Conservation (phyloP, 2,888 invertebrate species). For the Conomelus anceps region DNA sequence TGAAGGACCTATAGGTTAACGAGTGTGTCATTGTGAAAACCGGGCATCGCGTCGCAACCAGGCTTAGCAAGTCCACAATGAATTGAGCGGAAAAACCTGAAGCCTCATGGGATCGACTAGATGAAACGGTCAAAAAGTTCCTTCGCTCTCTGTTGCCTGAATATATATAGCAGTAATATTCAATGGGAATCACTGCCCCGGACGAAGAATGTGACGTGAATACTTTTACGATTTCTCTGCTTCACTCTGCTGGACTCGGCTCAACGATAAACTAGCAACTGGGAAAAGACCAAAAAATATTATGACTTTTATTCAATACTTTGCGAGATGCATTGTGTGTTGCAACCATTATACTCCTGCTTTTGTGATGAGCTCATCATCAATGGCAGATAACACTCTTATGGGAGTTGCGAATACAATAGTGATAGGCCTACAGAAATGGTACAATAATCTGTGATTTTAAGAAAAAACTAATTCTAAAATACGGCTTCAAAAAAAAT, state of each 20-base stretch:
- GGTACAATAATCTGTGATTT: too few relatives aligned
- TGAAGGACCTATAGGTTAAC: neutral
- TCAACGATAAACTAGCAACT: neutral
- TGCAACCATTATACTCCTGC: neutral
- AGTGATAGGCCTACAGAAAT: too few relatives aligned
- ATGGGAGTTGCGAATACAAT: neutral
- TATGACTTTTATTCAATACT: neutral
- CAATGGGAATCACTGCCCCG: neutral
- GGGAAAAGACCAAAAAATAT: neutral
- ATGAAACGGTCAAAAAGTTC: neutral
- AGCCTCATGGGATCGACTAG: neutral
- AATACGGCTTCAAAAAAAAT: too few relatives aligned
- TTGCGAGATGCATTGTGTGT: neutral
- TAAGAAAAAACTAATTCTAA: too few relatives aligned
- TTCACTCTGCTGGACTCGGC: neutral
- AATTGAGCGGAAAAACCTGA: neutral
- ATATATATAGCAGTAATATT: neutral
- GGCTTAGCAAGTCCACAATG: neutral
- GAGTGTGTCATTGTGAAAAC: neutral
- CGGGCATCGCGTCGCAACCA: neutral
- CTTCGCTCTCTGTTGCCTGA: neutral
- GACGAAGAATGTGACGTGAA: neutral
- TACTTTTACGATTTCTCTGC: neutral
- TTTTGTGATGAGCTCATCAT: neutral
- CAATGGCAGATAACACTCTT: neutral